A percentile compares a stretch with the other conserved stretches of the same genome.
Conservation (phyloP, 2,113 vertebrate genomes). For the Neotragus pygmaeus region DNA sequence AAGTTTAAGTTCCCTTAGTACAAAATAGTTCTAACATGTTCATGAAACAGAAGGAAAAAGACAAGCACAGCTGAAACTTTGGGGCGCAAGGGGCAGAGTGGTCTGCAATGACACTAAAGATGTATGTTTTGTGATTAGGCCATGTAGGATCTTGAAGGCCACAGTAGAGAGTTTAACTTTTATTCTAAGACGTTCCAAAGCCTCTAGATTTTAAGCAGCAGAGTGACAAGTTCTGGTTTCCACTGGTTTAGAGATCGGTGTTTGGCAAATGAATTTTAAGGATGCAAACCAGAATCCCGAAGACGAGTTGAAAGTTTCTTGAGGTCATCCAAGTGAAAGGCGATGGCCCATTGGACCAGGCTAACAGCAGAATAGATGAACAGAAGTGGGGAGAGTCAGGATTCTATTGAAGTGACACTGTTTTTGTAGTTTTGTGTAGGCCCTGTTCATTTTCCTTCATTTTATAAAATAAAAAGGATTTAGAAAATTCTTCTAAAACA, state of each 20-base stretch:
- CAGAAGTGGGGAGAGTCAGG: neutral
- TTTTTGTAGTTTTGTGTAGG: neutral
- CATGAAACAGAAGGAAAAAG: neutral
- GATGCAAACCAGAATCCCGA: neutral
- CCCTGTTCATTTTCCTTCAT: neutral
- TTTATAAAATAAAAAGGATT: neutral
- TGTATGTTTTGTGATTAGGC: neutral
- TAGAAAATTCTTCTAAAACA: neutral
- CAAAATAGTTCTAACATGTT: neutral
- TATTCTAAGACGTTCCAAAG: neutral
- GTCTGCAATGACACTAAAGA: neutral
- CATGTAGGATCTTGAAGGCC: neutral
- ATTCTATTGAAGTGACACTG: neutral
- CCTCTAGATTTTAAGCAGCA: neutral
- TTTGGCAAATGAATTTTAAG: neutral
- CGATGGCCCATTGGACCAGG: neutral
- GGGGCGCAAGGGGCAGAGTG: neutral
- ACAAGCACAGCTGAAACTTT: neutral
- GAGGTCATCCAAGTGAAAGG: neutral
- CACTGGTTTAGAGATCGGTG: neutral
- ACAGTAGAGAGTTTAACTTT: neutral
- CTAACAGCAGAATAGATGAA: neutral
- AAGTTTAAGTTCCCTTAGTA: neutral
- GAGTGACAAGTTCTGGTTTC: neutral
- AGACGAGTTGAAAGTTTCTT: neutral